Conservation (phyloP, 2,888 invertebrate species). For the Clitarchus hookeri region DNA sequence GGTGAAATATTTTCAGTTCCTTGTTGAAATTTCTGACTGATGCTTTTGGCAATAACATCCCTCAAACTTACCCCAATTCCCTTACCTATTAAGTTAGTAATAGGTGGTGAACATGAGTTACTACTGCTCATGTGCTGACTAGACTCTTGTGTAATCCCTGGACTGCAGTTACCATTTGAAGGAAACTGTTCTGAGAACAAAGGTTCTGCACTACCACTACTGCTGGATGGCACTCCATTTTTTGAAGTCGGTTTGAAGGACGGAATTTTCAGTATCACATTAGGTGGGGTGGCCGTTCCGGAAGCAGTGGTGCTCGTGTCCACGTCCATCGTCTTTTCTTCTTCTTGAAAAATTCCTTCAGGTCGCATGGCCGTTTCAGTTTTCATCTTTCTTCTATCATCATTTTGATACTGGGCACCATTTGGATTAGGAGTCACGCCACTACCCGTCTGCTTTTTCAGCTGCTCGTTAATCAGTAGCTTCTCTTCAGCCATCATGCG, state of each 20-base stretch:
- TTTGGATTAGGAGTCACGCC: constrained; percentile 42
- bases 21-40: constrained; percentile 81
- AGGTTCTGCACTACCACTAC: constrained; percentile 27
- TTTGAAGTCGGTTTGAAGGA: constrained; percentile 73
- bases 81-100: constrained; percentile 54
- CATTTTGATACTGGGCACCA: constrained; percentile 50
- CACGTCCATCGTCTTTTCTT: constrained; percentile 31
- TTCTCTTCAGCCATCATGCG: constrained; percentile 61
- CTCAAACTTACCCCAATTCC: constrained; percentile 70
- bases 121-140: constrained; percentile 47
- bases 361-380: constrained; percentile 50
- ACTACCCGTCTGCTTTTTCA: constrained; percentile 43
- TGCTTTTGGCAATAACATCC: constrained; percentile 90
- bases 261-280: constrained; percentile 89
- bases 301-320: constrained; percentile 56
- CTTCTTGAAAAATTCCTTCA: constrained; percentile 50
- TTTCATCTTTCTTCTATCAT: constrained; percentile 41
- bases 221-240: constrained; percentile 36
- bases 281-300: constrained; percentile 57
- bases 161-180: neutral
- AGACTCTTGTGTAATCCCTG: constrained; percentile 40
- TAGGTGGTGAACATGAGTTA: constrained; percentile 63
- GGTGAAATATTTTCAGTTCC: constrained; percentile 24
- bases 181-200: constrained; percentile 21
- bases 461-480: constrained; percentile 49